phyloP scores from a whole-genome alignment of 2,888 invertebrate genomes.

The Drosophila eohydei region DNA sequence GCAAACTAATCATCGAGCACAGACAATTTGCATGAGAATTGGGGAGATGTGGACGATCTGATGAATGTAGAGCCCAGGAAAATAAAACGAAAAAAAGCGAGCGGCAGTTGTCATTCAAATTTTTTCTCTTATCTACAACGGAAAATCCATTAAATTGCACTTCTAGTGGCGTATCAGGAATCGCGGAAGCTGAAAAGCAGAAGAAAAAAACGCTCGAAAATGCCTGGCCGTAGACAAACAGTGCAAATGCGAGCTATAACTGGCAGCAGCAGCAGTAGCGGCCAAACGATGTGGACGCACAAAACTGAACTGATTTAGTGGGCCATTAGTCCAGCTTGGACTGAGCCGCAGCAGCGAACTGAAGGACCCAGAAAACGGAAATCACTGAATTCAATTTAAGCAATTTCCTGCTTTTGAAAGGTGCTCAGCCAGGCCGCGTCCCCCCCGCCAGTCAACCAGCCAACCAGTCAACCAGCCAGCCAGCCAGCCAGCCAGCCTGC shows the following conservation, averaged over 20 bases:
- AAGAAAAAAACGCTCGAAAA: neutral
- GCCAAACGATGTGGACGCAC: conserved; percentile 5
- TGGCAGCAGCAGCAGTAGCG: neutral
- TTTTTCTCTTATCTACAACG: conserved; percentile 26
- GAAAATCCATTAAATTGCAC: conserved; percentile 71
- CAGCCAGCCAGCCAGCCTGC: conserved; percentile 1
- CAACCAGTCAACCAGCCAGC: neutral
- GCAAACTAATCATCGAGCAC: conserved; percentile 40
- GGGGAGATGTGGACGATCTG: neutral
- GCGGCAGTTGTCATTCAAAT: conserved; percentile 23
- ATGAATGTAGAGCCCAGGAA: neutral
- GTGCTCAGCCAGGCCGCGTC: conserved; percentile 31
- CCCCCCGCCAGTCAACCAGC: neutral
- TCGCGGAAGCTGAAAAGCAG: conserved; percentile 1
- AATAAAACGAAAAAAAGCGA: neutral
- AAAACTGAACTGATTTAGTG: conserved; percentile 22
- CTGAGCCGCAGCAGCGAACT: conserved; percentile 2
- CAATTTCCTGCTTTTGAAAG: conserved; percentile 72
- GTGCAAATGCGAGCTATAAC: conserved; percentile 7
- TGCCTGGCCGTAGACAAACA: conserved; percentile 6
- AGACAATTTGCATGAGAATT: conserved; percentile 43
- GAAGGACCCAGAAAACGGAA: conserved; percentile 47
- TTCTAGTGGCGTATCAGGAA: conserved; percentile 42
- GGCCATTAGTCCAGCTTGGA: conserved; percentile 13
- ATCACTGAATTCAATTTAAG: conserved; percentile 75